These are phyloP conservation scores for Mayetiola destructor DNA, from an alignment of 2,888 invertebrate genomes.

Conservation along the genomic window DNA sequence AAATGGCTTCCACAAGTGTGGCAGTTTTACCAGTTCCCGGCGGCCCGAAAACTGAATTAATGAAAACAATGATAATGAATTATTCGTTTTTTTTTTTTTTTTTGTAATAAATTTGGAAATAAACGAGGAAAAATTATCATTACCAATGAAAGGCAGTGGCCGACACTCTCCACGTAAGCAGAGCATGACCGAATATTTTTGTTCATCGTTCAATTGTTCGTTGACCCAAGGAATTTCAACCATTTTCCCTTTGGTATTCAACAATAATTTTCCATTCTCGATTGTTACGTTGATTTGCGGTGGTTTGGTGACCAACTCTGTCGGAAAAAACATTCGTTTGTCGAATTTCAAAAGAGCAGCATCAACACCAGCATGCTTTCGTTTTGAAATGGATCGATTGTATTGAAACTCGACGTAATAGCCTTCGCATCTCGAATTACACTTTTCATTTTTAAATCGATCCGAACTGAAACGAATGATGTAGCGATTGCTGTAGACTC, in stretches of 20 bases:
- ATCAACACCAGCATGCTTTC: not conserved
- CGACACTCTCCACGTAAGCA: constrained; percentile 64
- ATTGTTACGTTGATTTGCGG: not conserved
- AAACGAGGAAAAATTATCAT: no score
- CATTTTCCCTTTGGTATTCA: no score
- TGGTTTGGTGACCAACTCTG: not conserved
- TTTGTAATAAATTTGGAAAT: no score
- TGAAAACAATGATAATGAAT: no score
- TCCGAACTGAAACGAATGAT: not conserved
- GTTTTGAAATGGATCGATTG: not conserved
- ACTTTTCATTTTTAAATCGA: not conserved
- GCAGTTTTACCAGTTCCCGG: constrained; percentile 70
- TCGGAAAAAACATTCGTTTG: not conserved
- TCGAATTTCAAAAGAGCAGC: not conserved
- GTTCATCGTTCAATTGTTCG: constrained; percentile 52
- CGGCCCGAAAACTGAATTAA: not conserved
- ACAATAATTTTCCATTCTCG: not conserved
- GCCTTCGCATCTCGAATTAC: no score
- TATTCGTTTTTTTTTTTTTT: no score
- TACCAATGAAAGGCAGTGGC: constrained; percentile 64
- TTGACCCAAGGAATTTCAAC: constrained; percentile 53
- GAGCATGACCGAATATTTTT: constrained; percentile 65
- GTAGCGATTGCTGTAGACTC: not conserved
- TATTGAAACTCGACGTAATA: not conserved
- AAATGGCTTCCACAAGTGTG: constrained; percentile 68